These are phyloP conservation scores for Pitta sordida DNA, from an alignment of 2,113 vertebrate genomes.

Conservation along the genomic window DNA sequence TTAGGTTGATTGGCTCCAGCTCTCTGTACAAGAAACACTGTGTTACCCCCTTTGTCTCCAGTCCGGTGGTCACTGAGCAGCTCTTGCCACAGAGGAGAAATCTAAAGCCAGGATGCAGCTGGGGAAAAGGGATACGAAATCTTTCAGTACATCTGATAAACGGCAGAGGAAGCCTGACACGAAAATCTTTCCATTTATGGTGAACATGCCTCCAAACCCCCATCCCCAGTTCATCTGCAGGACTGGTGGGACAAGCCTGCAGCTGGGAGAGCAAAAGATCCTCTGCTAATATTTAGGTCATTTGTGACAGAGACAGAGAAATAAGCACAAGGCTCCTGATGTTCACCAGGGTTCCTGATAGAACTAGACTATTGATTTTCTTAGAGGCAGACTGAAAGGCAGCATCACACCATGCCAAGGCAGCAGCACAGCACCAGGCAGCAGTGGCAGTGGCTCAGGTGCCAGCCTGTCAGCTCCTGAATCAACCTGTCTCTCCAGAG, in stretches of 20 bases:
- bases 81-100: neutral
- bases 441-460: neutral
- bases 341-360: neutral
- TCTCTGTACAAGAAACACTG: rapidly evolving
- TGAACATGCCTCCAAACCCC: neutral
- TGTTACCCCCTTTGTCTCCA: neutral
- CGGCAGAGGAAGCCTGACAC: neutral
- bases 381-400: neutral
- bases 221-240: rapidly evolving
- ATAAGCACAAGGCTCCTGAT: neutral
- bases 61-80: neutral
- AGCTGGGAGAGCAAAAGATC: neutral
- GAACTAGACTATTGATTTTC: neutral
- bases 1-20: neutral
- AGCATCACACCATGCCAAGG: neutral
- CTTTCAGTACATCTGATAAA: neutral
- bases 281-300: neutral
- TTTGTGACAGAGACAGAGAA: neutral
- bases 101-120: neutral
- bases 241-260: neutral
- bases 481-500: neutral
- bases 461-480: neutral
- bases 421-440: neutral
- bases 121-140: neutral
- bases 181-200: neutral